These are phyloP conservation scores for Scaptomyza tumidula DNA, from an alignment of 2,888 invertebrate species.

Conservation along the genomic window DNA sequence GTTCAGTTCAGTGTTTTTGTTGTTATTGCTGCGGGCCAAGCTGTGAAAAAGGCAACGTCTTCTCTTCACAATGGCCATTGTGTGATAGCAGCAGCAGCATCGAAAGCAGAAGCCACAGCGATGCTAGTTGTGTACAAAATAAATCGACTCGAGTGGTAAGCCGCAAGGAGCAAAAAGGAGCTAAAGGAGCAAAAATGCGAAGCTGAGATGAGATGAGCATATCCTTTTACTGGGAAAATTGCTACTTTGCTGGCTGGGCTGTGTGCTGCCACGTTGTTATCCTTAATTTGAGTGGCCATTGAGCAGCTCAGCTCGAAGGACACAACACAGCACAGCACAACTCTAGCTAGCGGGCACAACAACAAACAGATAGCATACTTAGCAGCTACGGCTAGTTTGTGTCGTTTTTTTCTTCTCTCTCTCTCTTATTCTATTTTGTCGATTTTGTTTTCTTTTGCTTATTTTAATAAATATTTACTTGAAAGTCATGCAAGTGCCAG, in stretches of 20 bases:
- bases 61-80: constrained; percentile 55
- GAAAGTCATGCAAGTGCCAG: constrained; percentile 59
- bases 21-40: constrained; percentile 41
- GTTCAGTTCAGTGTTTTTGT: background rate
- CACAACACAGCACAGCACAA: constrained; percentile 17
- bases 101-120: constrained; percentile 9
- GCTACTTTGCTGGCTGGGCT: constrained; percentile 64
- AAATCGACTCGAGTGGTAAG: constrained; percentile 78
- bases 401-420: background rate
- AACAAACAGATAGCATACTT: constrained; percentile 11
- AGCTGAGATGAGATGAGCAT: constrained; percentile 27
- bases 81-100: background rate
- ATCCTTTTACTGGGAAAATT: constrained; percentile 69
- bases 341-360: constrained; percentile 21
- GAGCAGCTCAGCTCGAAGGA: constrained; percentile 39
- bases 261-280: constrained; percentile 66
- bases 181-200: background rate
- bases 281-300: constrained; percentile 80
- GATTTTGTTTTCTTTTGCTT: constrained; percentile 11
- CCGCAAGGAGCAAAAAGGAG: constrained; percentile 53
- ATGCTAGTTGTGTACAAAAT: constrained; percentile 77
- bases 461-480: constrained; percentile 74
- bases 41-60: constrained; percentile 67
- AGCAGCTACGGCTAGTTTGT: background rate
- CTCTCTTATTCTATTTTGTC: background rate